These are phyloP conservation scores for Meloidogyne chitwoodi DNA, from an alignment of 1,140 invertebrate genomes.

Conservation along the genomic window DNA sequence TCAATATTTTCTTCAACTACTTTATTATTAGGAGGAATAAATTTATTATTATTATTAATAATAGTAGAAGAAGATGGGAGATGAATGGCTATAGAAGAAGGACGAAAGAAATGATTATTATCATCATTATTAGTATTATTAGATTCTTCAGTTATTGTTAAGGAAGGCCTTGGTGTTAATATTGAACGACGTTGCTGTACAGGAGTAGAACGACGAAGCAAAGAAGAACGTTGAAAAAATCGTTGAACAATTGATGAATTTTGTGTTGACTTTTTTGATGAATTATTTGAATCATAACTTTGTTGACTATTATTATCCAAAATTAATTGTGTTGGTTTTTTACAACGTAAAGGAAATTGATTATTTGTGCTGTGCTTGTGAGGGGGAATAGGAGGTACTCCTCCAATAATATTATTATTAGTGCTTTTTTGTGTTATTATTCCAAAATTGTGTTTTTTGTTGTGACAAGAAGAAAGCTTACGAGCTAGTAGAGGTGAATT, in stretches of 20 bases:
- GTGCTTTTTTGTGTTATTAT: neutral
- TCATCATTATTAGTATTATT: neutral
- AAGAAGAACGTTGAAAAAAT: conserved; percentile 27
- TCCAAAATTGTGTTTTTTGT: neutral
- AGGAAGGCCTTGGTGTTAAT: neutral
- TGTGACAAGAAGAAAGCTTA: neutral
- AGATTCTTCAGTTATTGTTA: neutral
- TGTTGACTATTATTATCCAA: neutral
- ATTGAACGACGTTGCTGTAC: neutral
- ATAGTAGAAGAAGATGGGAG: neutral
- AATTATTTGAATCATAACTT: conserved; percentile 1
- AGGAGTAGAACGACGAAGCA: conserved; percentile 25
- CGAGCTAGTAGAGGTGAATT: neutral
- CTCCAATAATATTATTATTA: neutral
- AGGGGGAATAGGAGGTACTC: neutral
- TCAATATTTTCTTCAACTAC: neutral
- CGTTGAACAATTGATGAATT: conserved; percentile 24
- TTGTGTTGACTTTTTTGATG: neutral
- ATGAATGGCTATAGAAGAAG: neutral
- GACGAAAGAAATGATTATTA: too few species aligned
- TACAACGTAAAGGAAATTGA: neutral
- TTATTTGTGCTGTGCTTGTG: neutral
- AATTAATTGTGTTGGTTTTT: neutral
- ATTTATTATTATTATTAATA: too few species aligned
- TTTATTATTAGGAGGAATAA: neutral